phyloP scores from a whole-genome alignment of 2,797 vertebrate species.

The Myotis findleyi region DNA sequence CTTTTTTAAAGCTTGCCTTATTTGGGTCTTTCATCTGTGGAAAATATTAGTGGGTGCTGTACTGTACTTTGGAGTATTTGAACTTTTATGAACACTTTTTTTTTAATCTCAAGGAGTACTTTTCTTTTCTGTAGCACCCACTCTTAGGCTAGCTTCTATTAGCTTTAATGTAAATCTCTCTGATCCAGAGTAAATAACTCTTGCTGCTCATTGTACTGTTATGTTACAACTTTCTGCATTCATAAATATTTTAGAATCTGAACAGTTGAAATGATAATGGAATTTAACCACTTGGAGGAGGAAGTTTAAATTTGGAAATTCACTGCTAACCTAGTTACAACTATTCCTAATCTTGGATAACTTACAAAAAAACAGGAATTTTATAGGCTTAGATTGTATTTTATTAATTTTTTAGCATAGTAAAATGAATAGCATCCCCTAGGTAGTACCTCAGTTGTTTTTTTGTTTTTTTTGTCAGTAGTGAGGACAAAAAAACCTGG shows the following conservation, averaged over 20 bases:
- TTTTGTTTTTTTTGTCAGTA: not conserved
- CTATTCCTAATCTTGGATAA: constrained; percentile 14
- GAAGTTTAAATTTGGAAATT: not conserved
- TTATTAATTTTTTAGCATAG: not conserved
- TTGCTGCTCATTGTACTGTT: not conserved
- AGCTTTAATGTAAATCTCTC: constrained; percentile 37
- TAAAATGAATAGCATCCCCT: not conserved
- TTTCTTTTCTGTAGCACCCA: not conserved
- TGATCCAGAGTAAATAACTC: not conserved
- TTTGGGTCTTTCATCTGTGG: constrained; percentile 71
- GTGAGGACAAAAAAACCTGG: not conserved
- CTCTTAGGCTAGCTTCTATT: constrained; percentile 42
- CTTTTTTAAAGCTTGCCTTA: constrained; percentile 76
- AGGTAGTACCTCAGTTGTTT: not conserved
- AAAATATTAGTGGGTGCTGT: constrained; percentile 64
- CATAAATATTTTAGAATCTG: constrained; percentile 43
- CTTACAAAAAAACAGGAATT: not conserved
- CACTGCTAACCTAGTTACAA: not conserved
- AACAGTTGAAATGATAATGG: not conserved
- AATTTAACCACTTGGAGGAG: constrained; percentile 23
- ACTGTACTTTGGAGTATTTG: constrained; percentile 70
- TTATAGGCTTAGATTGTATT: not conserved
- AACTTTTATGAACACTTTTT: constrained; percentile 59
- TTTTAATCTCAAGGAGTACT: constrained; percentile 6
- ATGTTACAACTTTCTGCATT: not conserved